Evolutionary conservation across 2,888 invertebrate genomes (phyloP).

Genomic region (Ephialtes manifestator): DNA sequence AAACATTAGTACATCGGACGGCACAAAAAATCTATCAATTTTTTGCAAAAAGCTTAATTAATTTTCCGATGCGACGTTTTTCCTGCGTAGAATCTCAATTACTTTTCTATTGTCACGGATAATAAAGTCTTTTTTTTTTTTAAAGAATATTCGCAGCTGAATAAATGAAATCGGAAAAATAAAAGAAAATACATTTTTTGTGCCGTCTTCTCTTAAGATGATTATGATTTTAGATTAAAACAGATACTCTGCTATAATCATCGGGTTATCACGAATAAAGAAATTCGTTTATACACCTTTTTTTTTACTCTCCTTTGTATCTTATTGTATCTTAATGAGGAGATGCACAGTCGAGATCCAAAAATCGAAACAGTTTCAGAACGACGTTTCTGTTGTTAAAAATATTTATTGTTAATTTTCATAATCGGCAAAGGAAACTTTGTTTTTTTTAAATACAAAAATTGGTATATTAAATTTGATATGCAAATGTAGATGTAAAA

Average conservation of each 20-base stretch:
- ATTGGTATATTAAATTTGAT: too few species aligned
- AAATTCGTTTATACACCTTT: constrained; percentile 7
- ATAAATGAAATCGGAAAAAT: background rate
- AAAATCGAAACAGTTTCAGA: background rate
- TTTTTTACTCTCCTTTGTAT: constrained; percentile 12
- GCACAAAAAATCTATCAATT: constrained; percentile 15
- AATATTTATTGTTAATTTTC: too few species aligned
- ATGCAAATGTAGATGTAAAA: too few species aligned
- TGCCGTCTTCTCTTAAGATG: background rate
- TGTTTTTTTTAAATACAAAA: too few species aligned
- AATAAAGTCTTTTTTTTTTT: background rate
- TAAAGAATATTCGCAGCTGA: background rate
- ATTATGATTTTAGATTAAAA: background rate
- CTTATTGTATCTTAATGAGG: background rate
- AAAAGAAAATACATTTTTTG: background rate
- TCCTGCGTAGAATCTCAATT: background rate
- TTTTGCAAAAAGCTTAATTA: background rate
- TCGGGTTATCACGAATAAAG: constrained; percentile 2
- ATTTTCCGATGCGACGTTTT: background rate
- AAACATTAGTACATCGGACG: constrained; percentile 3
- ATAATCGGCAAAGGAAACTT: too few species aligned
- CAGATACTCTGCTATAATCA: constrained; percentile 16
- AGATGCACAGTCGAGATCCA: constrained; percentile 6
- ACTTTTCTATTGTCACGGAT: background rate
- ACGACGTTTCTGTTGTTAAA: background rate